Conservation (phyloP, 2,888 invertebrate genomes). For the Agriotes lineatus region DNA sequence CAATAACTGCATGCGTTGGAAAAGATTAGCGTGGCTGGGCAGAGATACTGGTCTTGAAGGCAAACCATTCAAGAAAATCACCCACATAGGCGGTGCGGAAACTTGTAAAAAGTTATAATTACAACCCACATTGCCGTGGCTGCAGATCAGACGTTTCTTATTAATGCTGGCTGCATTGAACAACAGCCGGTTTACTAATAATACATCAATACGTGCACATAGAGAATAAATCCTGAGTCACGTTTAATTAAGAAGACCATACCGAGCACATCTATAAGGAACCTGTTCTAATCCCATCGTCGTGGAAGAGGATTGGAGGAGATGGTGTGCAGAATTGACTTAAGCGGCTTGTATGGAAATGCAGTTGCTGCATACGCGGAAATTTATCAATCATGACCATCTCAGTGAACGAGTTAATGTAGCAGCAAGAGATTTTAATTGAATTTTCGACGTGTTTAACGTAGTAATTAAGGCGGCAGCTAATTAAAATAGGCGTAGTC, state of each 20-base stretch:
- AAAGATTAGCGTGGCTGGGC: neutral
- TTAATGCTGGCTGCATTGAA: constrained; percentile 7
- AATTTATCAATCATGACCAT: constrained; percentile 9
- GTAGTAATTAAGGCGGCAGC: constrained; percentile 3
- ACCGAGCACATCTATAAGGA: neutral
- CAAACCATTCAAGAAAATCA: constrained; percentile 27
- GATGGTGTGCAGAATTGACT: neutral
- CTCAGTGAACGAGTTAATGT: constrained; percentile 10
- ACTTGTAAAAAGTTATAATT: constrained; percentile 18
- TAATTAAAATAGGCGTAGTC: neutral
- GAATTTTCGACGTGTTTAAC: constrained; percentile 6
- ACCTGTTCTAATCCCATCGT: neutral
- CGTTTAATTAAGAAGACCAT: constrained; percentile 17
- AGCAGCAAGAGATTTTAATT: constrained; percentile 2
- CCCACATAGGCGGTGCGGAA: constrained; percentile 19
- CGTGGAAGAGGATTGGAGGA: no score
- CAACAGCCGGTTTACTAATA: constrained; percentile 11
- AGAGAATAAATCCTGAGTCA: neutral
- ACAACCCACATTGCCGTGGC: constrained; percentile 12
- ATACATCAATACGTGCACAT: constrained; percentile 8
- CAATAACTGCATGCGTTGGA: neutral
- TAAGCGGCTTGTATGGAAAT: neutral
- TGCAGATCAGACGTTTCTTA: constrained; percentile 1
- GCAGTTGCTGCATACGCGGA: neutral
- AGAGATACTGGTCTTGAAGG: constrained; percentile 22